Evolutionary conservation across 2,113 vertebrate species (phyloP).

Genomic region (Nettapus auritus): DNA sequence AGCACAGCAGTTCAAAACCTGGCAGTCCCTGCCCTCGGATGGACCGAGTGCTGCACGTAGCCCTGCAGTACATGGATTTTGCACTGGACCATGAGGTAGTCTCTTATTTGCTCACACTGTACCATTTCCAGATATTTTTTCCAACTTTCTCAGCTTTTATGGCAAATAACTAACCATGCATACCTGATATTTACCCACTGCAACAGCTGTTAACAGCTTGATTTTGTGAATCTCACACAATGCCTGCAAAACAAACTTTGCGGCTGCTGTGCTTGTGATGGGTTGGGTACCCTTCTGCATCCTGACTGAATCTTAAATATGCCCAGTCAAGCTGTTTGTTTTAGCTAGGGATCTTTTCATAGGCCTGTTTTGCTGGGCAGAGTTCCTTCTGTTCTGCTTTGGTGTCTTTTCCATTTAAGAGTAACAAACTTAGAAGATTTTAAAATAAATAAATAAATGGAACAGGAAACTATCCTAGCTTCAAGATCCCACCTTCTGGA

Average conservation of each 20-base stretch:
- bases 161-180: not conserved
- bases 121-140: not conserved
- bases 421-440: slow-evolving; percentile 28
- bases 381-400: slow-evolving; percentile 32
- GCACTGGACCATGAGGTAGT: not conserved
- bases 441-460: slow-evolving; percentile 19
- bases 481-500: not conserved
- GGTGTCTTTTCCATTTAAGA: slow-evolving; percentile 41
- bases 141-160: not conserved
- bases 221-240: not conserved
- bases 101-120: not conserved
- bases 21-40: not conserved
- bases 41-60: not conserved
- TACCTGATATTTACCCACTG: not conserved
- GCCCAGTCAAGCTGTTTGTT: slow-evolving; percentile 32
- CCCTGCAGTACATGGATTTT: not conserved
- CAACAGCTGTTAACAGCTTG: not conserved
- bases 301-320: slow-evolving; percentile 34
- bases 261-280: not conserved
- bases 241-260: not conserved
- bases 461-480: not conserved
- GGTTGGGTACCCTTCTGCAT: slow-evolving; percentile 29
- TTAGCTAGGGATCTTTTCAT: slow-evolving; percentile 48
- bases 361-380: slow-evolving; percentile 53
- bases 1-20: not conserved